Evolutionary conservation across 2,113 vertebrate species (phyloP), one percentile per base, ranked within the genome.

Genomic region (Sebastes fasciatus): DNA sequence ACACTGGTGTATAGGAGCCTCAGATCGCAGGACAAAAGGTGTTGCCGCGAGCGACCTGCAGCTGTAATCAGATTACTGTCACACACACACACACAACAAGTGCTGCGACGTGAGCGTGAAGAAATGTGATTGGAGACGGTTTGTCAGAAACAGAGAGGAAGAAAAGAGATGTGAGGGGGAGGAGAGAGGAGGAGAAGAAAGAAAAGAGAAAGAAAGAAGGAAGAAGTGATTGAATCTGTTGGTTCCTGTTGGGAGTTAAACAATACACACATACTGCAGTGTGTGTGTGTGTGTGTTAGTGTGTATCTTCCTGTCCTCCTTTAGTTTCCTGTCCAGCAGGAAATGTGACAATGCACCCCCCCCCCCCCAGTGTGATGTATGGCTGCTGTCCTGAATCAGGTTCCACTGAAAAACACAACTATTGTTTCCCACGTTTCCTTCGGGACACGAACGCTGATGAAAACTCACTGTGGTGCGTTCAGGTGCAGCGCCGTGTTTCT

Each of bases 61-160:
- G 83, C 88, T 85, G 89, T 88, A 92, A 93, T 87, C 80, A 86
- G 89, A 92, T 93, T 92, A 93, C 79, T 91, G 88, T 91, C 75
- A 51, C 63, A 87, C 77, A 87, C 77, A 65, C 63, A 80, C 61
- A 74, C 57, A 60, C 11, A 60, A 60, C 57, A 58, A 78, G 79
- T 61, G 55, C 65, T 71, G 64, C 52, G 43, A 66, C 5, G 14
- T 17, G 69, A 87, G 84, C n/a, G 21, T 86, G 79, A 57, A 89
- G 80, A 83, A 90, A 89, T 83, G 77, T 80, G 88, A 93, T 91
- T 88, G 77, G 89, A 76, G 80, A 82, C 17, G 86, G 78, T 77
- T 74, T 72, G 77, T 83, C 73, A 80, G 67, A 88, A 21, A 71
- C 52, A 82, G 34, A 72, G 55, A 52, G 26, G 34, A 58, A 87